A percentile compares a stretch with the other conserved stretches of the same genome.
Conservation (phyloP, 2,113 vertebrate species). For the Chloropsis cyanopogon region DNA sequence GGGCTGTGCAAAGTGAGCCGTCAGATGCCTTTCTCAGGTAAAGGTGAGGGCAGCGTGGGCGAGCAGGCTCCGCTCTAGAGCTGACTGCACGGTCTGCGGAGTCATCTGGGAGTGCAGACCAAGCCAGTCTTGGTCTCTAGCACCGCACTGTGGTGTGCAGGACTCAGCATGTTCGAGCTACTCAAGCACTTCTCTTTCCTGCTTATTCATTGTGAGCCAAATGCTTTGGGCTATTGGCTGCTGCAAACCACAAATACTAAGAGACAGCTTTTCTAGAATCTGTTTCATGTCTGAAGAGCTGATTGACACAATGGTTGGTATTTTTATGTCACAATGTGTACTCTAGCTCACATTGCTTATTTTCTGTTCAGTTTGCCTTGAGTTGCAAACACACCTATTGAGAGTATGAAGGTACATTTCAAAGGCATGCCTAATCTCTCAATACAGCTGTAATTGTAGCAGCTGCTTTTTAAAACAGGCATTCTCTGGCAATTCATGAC, state of each 20-base stretch:
- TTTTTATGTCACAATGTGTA: not conserved
- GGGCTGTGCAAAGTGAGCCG: not conserved
- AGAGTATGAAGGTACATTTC: not conserved
- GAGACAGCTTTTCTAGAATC: not conserved
- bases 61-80: not conserved
- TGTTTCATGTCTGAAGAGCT: not conserved
- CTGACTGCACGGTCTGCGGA: not conserved
- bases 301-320: not conserved
- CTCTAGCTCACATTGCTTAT: not conserved
- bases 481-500: not conserved
- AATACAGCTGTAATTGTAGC: not conserved
- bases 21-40: rapidly evolving
- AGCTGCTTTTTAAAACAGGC: not conserved
- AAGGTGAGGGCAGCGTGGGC: not conserved
- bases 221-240: not conserved
- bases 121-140: not conserved
- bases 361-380: not conserved
- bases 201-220: not conserved
- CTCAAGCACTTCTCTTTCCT: not conserved
- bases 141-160: not conserved
- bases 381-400: not conserved
- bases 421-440: not conserved
- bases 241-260: not conserved
- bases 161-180: rapidly evolving
- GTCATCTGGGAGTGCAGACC: not conserved